Base-by-base conservation (phyloP, 2,888 invertebrate genomes). In the Chouioia cunea region DNA sequence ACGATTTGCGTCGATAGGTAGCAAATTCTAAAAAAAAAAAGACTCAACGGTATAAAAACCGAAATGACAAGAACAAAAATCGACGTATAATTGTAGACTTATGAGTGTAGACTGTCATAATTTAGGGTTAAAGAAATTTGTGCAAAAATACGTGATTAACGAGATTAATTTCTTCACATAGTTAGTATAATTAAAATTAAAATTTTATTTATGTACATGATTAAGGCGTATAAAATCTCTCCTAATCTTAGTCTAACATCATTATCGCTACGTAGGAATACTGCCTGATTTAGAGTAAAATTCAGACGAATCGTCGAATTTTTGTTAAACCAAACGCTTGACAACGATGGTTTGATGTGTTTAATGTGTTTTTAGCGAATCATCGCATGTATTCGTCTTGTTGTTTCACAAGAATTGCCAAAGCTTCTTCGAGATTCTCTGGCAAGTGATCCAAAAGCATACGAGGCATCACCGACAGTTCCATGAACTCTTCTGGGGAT, bases 381-480 rank as follows among this genome's bases (percentile, higher is more conserved):
- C 72, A 73, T 69, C 75, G 69, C 72, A 76, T 53, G 15, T 79
- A 64, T 20, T 83, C 80, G 15, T 80, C 78, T 75, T 87, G 86
- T 74, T 87, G 86, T 43, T 81, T 78, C 16, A 92, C 82, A 58
- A 93, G 87, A 0, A 89, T 90, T 62, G 90, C 88, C 62, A 96
- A 86, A 22, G 93, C 92, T 76, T 90, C 87, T 77, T 91, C 89
- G 18, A 95, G 91, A 81, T 92, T 92, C 81, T 94, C 92, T 0
- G 96, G 96, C 58, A 96, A 86, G 83, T 97, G 96, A 85, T 97
- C 96, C 0, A 93, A 87, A 4, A 96, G 82, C 93, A 96, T 96
- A 59, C 93, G 88, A 6, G 94, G 94, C 90, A 94, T 94, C 63
- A 96, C 93, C 77, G 92, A 89, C 64, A 96, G 87, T 81, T 94